Percentiles rank a stretch among this genome's conserved stretches.
phyloP scores from a whole-genome alignment of 2,113 vertebrate genomes.

The Phylloscopus trochilus region DNA sequence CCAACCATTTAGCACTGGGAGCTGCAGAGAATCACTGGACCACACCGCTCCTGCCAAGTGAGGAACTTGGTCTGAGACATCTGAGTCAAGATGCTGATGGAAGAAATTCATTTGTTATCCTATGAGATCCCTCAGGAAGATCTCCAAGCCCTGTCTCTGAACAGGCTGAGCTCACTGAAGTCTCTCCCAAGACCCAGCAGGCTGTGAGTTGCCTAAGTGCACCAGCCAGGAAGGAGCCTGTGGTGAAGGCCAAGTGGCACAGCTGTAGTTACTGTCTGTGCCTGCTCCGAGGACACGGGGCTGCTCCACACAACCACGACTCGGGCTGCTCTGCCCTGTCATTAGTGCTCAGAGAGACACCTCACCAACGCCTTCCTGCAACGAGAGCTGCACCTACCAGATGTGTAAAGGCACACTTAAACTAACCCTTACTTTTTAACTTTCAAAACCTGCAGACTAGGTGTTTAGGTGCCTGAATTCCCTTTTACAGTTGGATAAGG shows the following conservation, averaged over 20 bases:
- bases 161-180: neutral
- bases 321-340: neutral
- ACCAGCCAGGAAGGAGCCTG: neutral
- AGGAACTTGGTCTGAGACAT: neutral
- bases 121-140: neutral
- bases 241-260: neutral
- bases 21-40: neutral
- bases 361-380: neutral
- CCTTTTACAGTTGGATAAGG: neutral
- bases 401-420: neutral
- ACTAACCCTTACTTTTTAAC: neutral
- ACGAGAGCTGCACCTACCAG: neutral
- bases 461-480: neutral
- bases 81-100: neutral
- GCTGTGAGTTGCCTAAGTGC: neutral
- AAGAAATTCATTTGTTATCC: neutral
- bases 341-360: neutral
- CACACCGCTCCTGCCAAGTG: accelerated
- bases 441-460: neutral
- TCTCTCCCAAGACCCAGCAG: neutral
- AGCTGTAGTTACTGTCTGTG: neutral
- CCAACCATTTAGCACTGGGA: neutral
- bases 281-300: neutral
- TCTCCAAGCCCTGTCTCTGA: neutral
- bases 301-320: neutral